Conservation (phyloP, 1,140 invertebrate species). For the Pissodes strobi region DNA sequence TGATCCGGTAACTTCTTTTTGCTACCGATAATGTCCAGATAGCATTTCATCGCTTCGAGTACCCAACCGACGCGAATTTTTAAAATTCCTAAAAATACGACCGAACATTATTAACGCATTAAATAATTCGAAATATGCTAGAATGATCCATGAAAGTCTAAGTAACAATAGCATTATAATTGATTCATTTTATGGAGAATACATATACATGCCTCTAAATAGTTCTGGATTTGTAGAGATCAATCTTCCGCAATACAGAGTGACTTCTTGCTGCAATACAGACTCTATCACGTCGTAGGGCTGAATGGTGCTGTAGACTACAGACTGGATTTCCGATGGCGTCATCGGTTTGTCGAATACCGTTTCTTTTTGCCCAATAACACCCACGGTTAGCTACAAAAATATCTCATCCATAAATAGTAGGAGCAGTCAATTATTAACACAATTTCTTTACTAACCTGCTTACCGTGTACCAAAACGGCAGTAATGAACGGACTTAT, state of each 20-base stretch:
- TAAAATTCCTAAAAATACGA: conserved; percentile 72
- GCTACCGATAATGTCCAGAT: conserved; percentile 68
- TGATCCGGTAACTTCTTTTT: conserved; percentile 73
- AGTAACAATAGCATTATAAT: background rate
- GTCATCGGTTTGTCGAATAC: conserved; percentile 97
- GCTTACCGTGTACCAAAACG: conserved; percentile 95
- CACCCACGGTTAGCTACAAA: conserved; percentile 87
- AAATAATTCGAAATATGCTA: background rate
- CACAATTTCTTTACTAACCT: too few species aligned
- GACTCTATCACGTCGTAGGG: conserved; percentile 90
- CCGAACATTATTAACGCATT: too few species aligned
- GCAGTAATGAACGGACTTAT: conserved; percentile 98
- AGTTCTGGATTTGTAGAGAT: conserved; percentile 91
- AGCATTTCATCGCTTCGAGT: conserved; percentile 88
- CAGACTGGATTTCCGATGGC: conserved; percentile 86
- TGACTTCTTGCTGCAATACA: conserved; percentile 92
- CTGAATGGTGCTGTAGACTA: conserved; percentile 84
- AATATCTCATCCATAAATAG: too few species aligned
- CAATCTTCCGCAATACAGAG: conserved; percentile 91
- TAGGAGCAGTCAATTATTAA: too few species aligned
- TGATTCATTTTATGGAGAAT: background rate
- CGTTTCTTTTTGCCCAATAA: conserved; percentile 91
- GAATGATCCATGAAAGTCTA: background rate
- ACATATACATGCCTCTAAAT: conserved; percentile 68
- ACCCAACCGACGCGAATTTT: conserved; percentile 97